These are phyloP conservation scores for Nothoprocta perdicaria DNA, from an alignment of 2,113 vertebrate genomes.

Conservation along the genomic window DNA sequence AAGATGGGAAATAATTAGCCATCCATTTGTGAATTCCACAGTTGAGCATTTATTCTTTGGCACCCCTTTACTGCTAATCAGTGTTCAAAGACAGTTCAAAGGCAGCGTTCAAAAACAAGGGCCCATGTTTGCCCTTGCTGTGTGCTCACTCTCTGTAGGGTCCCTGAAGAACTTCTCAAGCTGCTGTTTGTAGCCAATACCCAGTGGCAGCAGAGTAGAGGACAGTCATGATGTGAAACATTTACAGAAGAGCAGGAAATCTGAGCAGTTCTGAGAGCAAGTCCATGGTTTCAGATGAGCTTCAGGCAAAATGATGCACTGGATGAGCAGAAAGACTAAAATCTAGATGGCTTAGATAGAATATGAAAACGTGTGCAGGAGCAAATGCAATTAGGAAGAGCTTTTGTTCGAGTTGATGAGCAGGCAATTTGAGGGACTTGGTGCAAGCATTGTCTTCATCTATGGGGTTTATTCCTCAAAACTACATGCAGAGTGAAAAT, in stretches of 20 bases:
- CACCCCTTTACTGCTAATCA: neutral
- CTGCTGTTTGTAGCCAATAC: neutral
- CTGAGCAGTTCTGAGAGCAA: neutral
- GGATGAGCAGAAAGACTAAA: neutral
- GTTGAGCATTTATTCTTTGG: neutral
- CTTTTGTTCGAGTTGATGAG: neutral
- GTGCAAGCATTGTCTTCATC: accelerated
- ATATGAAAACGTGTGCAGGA: neutral
- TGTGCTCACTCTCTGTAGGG: neutral
- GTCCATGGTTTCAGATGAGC: neutral
- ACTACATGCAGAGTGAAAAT: neutral
- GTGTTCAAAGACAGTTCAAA: conserved; percentile 26
- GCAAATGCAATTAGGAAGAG: neutral
- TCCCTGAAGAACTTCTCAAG: neutral
- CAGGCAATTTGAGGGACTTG: neutral
- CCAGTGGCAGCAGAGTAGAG: neutral
- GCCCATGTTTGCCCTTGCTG: neutral
- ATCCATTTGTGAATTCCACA: conserved; percentile 1
- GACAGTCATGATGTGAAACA: accelerated
- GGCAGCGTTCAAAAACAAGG: conserved; percentile 16
- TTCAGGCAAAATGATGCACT: neutral
- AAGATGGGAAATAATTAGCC: conserved; percentile 18
- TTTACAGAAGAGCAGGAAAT: neutral
- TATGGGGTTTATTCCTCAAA: neutral
- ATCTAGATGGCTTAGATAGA: neutral